Conservation (phyloP, 2,888 invertebrate genomes). For the Ectobius pallidus region DNA sequence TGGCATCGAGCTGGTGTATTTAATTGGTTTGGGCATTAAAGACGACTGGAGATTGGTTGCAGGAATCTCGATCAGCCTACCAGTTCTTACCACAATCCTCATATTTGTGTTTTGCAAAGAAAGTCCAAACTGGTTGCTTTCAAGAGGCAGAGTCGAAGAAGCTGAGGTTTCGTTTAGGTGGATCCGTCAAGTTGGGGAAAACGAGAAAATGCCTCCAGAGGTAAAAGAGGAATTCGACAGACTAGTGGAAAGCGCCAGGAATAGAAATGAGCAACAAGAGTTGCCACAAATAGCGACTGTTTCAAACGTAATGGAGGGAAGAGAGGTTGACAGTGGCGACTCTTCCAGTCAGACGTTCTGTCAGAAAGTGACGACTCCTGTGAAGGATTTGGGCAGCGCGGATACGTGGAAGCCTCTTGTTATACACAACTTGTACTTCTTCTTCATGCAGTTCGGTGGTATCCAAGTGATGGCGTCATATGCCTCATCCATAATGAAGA, state of each 20-base stretch:
- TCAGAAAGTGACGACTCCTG: not conserved
- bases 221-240: not conserved
- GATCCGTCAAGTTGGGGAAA: not conserved
- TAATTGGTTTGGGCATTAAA: slow-evolving; percentile 59
- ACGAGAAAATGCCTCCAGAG: not conserved
- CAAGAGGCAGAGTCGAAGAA: slow-evolving; percentile 57
- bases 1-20: slow-evolving; percentile 60
- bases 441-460: slow-evolving; percentile 45
- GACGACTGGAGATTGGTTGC: slow-evolving; percentile 47
- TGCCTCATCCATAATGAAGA: slow-evolving; percentile 59
- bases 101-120: slow-evolving; percentile 58
- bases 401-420: slow-evolving; percentile 22
- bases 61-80: slow-evolving; percentile 32
- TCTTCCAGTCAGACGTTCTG: not conserved
- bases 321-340: no score
- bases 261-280: not conserved
- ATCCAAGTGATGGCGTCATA: slow-evolving; percentile 63
- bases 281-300: not conserved
- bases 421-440: slow-evolving; percentile 9
- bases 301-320: not conserved
- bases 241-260: not conserved
- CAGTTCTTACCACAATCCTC: slow-evolving; percentile 41
- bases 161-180: slow-evolving; percentile 52
- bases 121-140: slow-evolving; percentile 62
- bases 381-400: not conserved